Percentiles rank a stretch among this genome's conserved stretches.
phyloP scores from a whole-genome alignment of 2,113 vertebrate genomes.

The Macquaria ambigua region DNA sequence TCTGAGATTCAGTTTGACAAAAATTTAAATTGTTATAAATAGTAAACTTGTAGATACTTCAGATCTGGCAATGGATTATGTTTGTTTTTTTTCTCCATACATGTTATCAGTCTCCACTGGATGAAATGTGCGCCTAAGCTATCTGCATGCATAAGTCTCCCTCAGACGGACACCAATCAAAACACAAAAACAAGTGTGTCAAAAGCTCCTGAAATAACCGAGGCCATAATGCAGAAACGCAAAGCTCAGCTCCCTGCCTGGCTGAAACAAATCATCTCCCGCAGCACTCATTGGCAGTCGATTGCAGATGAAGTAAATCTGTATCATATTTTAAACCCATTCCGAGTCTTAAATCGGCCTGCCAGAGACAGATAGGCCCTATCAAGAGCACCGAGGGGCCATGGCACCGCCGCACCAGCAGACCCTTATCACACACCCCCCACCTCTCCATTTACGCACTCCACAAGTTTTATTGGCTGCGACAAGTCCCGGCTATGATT shows the following conservation, averaged over 20 bases:
- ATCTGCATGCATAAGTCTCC: slow-evolving; percentile 41
- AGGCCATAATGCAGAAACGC: slow-evolving; percentile 40
- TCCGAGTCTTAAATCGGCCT: slow-evolving; percentile 81
- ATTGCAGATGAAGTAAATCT: slow-evolving; percentile 87
- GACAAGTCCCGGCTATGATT: slow-evolving; percentile 85
- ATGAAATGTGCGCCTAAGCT: slow-evolving; percentile 18
- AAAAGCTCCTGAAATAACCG: slow-evolving; percentile 57
- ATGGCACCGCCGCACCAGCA: slow-evolving; percentile 65
- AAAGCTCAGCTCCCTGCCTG: slow-evolving; percentile 45
- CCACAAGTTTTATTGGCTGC: slow-evolving; percentile 86
- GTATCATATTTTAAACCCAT: slow-evolving; percentile 83
- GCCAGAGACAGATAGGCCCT: slow-evolving; percentile 86
- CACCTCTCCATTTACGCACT: slow-evolving; percentile 73
- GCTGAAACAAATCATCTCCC: slow-evolving; percentile 61
- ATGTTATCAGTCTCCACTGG: slow-evolving; percentile 20
- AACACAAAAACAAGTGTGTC: slow-evolving; percentile 63
- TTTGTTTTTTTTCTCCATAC: background rate
- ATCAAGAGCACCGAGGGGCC: slow-evolving; percentile 80
- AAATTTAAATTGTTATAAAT: background rate
- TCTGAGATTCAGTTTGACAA: background rate
- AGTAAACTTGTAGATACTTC: background rate
- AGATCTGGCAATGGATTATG: background rate
- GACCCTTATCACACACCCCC: slow-evolving; percentile 79
- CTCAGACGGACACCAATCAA: slow-evolving; percentile 52
- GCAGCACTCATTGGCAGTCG: slow-evolving; percentile 67